Evolutionary conservation across 2,888 invertebrate genomes (phyloP), one percentile per base, ranked within the genome.

Genomic region (Aricia artaxerxes): DNA sequence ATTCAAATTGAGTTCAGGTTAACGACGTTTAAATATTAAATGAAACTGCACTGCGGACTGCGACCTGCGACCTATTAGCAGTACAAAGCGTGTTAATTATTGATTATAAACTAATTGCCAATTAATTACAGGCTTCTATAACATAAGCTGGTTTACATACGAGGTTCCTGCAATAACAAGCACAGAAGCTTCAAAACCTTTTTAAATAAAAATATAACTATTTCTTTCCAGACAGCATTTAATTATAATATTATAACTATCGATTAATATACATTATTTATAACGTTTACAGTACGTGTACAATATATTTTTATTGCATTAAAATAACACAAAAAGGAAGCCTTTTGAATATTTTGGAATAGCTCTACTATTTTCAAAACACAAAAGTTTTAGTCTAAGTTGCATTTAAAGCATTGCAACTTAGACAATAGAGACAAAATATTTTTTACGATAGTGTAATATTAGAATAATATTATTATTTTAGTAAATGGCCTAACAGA

Each of bases 1-100:
- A 9, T 69, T 4, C 35, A 1, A 40, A 73, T 64, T 69, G 69
- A 49, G 84, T 86, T 81, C 84, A 85, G 86, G 78, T 35, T 79
- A 75, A 75, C 61, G 75, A 78, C 61, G 35, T 75, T 57, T 64
- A 64, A 64, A 75, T 76, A 76, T 76, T 76, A 1, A 35, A 76
- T 57, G 31, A 53, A 13, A 4, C 76, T 53, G 57, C 57, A 76
- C 35, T 76, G 76, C 76, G 76, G 57, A 11, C 49, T 40, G 4
- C 64, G 9, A 31, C 24, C 64, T 31, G 1, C 13, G 16, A 4
- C 49, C 9, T 44, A 53, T 64, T 69, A 35, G 69, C 35, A 38
- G 9, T 69, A 35, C 35, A 69, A 35, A 69, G 16, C 35, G 31
- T 16, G 13, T 69, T 69, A 35, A 38, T 69, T 69, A 24, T 24